Base-by-base conservation (phyloP, 2,888 invertebrate species). In the Liposcelis brunnea region DNA sequence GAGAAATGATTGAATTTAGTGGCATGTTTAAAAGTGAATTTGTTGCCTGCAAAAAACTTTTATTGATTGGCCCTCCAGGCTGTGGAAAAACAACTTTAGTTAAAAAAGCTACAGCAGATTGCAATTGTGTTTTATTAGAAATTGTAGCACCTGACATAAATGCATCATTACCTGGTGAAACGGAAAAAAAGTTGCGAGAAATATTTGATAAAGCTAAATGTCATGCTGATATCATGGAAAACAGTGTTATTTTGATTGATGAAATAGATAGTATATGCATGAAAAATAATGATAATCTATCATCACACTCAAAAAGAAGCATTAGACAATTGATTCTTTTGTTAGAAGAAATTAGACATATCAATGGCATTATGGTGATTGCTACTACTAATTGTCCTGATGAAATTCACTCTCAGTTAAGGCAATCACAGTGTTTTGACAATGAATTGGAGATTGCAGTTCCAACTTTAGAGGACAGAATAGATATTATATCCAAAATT, bases 191-290 rank as follows among this genome's bases (percentile, higher is more conserved):
- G 26, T 53, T 73, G 14, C 57, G 64, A 2, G 54, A 58, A 26
- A 58, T 68, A 18, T 74, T 74, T 55, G 52, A 60, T 5, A 59
- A 65, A 42, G 69, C 69, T 1, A 45, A 54, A 32, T 52, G 50
- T 42, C 55, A 59, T 49, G 59, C 58, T 54, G 58, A 38, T 26
- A n/a, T 6, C 6, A 50, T 54, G 4, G 58, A 61, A 8, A 59
- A 61, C 47, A 62, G 64, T 12, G 61, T 74, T 12, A 59, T 74
- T 33, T 73, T 74, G 55, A 66, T 74, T 46, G 74, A 74, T 57
- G 74, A 74, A 59, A 65, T 74, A 34, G 74, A 74, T 58, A 67
- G 71, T 43, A 57, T 74, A 46, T 73, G 71, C 55, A 59, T 70
- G 32, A 63, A 59, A 51, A 58, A 73, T 44, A 61, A 55, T 34